A percentile compares a stretch with the other conserved stretches of the same genome.
phyloP scores from a whole-genome alignment of 2,888 invertebrate genomes.

The Uropetala carovei region DNA sequence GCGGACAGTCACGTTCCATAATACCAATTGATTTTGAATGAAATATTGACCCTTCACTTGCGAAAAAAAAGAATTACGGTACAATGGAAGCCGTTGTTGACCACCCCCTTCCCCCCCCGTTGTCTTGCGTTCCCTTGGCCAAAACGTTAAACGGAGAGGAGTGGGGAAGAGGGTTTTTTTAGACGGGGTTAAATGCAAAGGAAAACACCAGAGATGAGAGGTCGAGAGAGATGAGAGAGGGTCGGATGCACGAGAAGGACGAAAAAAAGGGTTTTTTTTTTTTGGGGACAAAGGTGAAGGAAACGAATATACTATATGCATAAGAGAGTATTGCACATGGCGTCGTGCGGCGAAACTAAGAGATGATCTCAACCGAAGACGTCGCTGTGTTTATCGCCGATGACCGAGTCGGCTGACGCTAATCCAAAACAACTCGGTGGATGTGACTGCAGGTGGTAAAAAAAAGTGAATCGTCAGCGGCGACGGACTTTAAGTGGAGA shows the following conservation, averaged over 20 bases:
- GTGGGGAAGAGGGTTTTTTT: not conserved
- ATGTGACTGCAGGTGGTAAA: not conserved
- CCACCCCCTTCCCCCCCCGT: too few species aligned
- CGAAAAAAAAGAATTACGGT: too few species aligned
- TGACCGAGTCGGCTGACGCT: not conserved
- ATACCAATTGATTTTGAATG: too few species aligned
- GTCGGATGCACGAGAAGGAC: too few species aligned
- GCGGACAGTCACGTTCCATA: too few species aligned
- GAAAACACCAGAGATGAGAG: not conserved
- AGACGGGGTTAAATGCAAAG: not conserved
- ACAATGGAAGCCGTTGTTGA: too few species aligned
- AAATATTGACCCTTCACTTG: too few species aligned
- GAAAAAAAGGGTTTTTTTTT: not conserved
- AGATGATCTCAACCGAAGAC: constrained; percentile 18
- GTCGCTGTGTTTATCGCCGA: not conserved
- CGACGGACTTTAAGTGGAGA: not conserved
- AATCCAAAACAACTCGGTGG: not conserved
- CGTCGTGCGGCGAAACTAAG: not conserved
- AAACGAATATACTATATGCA: not conserved
- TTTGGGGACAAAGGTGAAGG: not conserved
- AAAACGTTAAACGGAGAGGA: not conserved
- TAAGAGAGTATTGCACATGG: not conserved
- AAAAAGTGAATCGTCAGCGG: not conserved
- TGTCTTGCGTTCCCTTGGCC: not conserved
- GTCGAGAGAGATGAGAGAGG: too few species aligned